Conservation (phyloP, 2,113 vertebrate species). For the Castor canadensis region DNA sequence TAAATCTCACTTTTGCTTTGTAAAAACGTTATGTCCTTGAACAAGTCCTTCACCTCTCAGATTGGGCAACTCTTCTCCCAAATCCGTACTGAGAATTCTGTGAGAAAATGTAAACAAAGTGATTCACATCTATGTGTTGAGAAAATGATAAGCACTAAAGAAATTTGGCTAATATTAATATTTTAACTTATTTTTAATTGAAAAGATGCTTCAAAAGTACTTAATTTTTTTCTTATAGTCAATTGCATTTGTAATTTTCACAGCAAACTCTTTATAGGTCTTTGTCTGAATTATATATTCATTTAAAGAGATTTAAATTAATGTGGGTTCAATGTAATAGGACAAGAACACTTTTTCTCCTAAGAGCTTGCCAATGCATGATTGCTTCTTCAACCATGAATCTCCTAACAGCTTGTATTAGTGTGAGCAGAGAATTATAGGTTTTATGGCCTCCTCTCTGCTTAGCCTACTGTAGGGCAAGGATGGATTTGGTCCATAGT, state of each 20-base stretch:
- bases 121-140: background rate
- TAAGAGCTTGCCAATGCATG: too few species aligned
- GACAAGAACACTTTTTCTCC: background rate
- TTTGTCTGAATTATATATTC: background rate
- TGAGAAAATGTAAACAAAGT: background rate
- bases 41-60: background rate
- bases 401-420: background rate
- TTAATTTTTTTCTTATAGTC: background rate
- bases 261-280: background rate
- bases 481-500: rapidly evolving
- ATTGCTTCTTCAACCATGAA: rapidly evolving
- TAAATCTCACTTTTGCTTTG: background rate
- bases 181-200: background rate
- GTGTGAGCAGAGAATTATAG: background rate
- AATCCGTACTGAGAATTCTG: background rate
- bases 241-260: background rate
- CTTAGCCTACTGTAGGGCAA: background rate
- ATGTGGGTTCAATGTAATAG: background rate
- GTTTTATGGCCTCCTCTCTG: background rate
- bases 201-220: constrained; percentile 16
- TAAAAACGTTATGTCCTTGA: background rate
- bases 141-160: background rate
- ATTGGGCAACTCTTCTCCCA: background rate
- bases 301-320: background rate
- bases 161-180: background rate